phyloP scores from a whole-genome alignment of 2,113 vertebrate species.

The Chloroceryle aenea region DNA sequence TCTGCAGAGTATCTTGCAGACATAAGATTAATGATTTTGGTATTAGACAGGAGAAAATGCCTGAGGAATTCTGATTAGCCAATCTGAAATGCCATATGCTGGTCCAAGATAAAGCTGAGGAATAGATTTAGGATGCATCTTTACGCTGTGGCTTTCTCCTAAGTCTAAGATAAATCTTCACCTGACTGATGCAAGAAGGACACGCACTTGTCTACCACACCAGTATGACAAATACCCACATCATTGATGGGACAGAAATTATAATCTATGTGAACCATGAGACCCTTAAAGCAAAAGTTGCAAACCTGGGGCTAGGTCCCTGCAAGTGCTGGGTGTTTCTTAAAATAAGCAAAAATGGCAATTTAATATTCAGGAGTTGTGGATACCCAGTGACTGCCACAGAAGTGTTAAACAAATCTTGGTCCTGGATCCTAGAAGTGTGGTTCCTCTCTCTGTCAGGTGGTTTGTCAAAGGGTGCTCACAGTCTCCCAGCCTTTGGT shows the following conservation, averaged over 20 bases:
- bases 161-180: constrained; percentile 3
- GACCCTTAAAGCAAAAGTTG: neutral
- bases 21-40: neutral
- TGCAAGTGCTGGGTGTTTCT: neutral
- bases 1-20: neutral
- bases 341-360: neutral
- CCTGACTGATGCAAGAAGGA: neutral
- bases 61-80: constrained; percentile 11
- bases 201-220: neutral
- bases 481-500: neutral
- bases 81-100: neutral
- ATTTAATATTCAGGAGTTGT: neutral
- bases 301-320: neutral
- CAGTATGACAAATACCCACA: neutral
- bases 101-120: constrained; percentile 38
- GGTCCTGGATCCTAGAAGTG: neutral
- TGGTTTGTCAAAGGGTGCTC: neutral
- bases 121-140: neutral
- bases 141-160: neutral
- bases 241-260: neutral
- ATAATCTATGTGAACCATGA: neutral
- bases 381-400: neutral
- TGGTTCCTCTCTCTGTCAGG: neutral
- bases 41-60: constrained; percentile 22
- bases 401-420: neutral